Evolutionary conservation across 23 tunicate species (phyloP).

Genomic region (Trididemnum clinides): DNA sequence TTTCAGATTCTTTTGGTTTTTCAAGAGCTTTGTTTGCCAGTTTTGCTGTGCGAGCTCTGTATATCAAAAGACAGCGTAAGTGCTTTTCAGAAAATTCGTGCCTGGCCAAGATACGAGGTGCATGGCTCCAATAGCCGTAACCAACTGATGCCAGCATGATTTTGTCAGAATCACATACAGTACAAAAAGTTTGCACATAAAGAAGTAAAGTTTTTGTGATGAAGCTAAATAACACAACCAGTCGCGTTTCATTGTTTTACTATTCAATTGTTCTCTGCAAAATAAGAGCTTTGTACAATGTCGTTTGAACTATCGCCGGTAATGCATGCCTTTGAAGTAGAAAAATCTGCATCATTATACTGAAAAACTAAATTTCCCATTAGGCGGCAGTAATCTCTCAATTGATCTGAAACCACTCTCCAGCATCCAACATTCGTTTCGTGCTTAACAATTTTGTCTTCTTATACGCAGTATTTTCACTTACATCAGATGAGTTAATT

Average conservation of each 20-base stretch:
- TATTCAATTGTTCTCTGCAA: not conserved
- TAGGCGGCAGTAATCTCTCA: not conserved
- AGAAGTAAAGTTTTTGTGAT: not conserved
- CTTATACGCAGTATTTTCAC: not conserved
- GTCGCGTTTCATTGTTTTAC: not conserved
- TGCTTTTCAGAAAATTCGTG: slow-evolving; percentile 1
- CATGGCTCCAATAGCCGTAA: too few species aligned
- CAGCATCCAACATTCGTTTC: not conserved
- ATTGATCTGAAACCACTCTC: too few species aligned
- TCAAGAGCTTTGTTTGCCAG: not conserved
- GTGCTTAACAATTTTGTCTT: not conserved
- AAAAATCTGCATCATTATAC: not conserved
- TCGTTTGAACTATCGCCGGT: not conserved
- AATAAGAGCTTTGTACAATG: not conserved
- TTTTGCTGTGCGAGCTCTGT: not conserved
- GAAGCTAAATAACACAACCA: not conserved
- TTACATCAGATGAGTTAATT: not conserved
- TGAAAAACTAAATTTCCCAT: not conserved
- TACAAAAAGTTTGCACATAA: not conserved
- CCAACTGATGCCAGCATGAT: too few species aligned
- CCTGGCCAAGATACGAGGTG: too few species aligned
- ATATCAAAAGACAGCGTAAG: slow-evolving; percentile 4
- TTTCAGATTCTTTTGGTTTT: slow-evolving; percentile 32
- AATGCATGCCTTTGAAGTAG: too few species aligned
- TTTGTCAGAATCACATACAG: not conserved